Evolutionary conservation across 2,113 vertebrate species (phyloP), one percentile per base, ranked within the genome.

Genomic region (Fregata magnificens): DNA sequence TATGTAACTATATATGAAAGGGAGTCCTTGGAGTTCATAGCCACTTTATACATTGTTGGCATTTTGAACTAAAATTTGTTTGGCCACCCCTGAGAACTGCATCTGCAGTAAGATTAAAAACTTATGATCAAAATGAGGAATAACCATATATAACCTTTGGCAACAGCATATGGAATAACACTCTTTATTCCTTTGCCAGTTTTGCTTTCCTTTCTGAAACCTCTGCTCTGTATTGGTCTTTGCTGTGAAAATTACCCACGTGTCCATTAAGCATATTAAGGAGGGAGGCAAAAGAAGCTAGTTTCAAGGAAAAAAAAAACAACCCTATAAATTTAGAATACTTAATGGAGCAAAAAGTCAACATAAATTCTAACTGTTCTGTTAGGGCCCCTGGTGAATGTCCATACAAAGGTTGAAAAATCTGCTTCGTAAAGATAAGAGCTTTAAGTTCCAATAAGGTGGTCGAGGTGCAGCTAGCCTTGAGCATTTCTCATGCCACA

Each of bases 151-250:
- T 63, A 92, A 90, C 63, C 82, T 93, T 88, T 91, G 84, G 84
- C 91, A 95, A 47, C 31, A 61, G 26, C 73, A 32, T 72, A 13
- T 49, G 81, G 40, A 91, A 34, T 84, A 91, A 69, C 18, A 5
- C 8, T 88, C 86, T 92, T 84, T 95, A 65, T 97, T 96, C 86
- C 36, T 91, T 89, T 96, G 96, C 93, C 92, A 97, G 34, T 52
- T 91, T 76, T 89, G 19, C 73, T 94, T 95, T 95, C 45, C 66
- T 61, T 94, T 69, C 72, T 91, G 80, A 91, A 56, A 63, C 1
- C 7, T 70, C 71, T 86, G 53, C 52, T 91, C 53, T 53, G 13
- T 77, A 2, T 77, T 1, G 10, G 36, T 38, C 32, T 87, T 85
- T 85, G 58, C 65, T 91, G 34, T 93, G 93, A 93, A 80, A 87